Evolutionary conservation across 2,888 invertebrate genomes (phyloP).

Genomic region (Ceramica pisi): DNA sequence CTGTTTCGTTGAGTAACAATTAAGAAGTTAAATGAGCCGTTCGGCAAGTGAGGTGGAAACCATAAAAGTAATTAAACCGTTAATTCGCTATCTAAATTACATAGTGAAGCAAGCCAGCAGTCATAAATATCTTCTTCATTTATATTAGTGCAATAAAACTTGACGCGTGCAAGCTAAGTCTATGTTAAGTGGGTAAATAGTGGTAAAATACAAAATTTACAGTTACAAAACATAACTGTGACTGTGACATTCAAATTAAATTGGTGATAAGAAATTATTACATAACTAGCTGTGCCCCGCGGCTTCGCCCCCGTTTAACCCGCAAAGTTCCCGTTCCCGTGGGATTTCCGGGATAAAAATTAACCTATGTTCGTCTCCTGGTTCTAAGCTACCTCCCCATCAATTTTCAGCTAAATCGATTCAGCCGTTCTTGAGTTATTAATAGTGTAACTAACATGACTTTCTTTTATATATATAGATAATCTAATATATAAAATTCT

Average conservation of each 20-base stretch:
- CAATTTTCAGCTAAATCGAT: too few species aligned
- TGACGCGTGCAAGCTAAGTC: background rate
- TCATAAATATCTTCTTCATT: constrained; percentile 1
- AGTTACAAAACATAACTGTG: background rate
- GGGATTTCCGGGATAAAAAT: too few species aligned
- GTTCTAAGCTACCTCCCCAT: too few species aligned
- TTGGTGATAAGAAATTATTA: background rate
- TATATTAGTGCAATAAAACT: constrained; percentile 24
- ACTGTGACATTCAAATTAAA: background rate
- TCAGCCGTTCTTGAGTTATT: too few species aligned
- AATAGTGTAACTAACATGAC: too few species aligned
- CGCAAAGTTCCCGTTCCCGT: too few species aligned
- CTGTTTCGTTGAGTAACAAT: background rate
- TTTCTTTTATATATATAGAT: too few species aligned
- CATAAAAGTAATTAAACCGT: constrained; percentile 29
- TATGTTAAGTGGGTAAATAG: background rate
- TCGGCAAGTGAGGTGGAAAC: constrained; percentile 1
- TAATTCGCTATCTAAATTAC: constrained; percentile 40
- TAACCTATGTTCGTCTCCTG: too few species aligned
- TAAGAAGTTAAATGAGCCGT: constrained; percentile 1
- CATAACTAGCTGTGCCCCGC: too few species aligned
- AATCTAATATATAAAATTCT: too few species aligned
- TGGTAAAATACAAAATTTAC: background rate
- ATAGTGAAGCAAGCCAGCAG: constrained; percentile 7
- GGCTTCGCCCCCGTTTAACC: too few species aligned